A percentile compares a stretch with the other conserved stretches of the same genome.
Evolutionary conservation across 2,888 invertebrate species (phyloP).

Genomic region (Epinotia ramella): DNA sequence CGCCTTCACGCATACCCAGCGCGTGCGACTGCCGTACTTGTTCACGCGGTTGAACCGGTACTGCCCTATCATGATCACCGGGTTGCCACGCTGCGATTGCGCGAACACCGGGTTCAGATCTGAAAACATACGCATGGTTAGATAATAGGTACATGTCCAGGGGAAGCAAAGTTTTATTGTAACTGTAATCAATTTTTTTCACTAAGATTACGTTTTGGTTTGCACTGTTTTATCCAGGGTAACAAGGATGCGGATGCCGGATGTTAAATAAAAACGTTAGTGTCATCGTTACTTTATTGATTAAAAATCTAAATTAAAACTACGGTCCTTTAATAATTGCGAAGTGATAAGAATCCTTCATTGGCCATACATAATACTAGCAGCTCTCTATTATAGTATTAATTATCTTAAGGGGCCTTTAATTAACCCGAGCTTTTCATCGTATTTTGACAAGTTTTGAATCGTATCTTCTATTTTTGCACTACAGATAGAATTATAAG

Average conservation of each 20-base stretch:
- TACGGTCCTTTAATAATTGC: conserved; percentile 4
- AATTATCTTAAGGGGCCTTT: too few relatives aligned
- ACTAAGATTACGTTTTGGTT: not conserved
- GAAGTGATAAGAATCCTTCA: not conserved
- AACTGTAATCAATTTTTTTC: not conserved
- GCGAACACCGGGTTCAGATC: conserved; percentile 80
- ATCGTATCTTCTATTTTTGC: too few relatives aligned
- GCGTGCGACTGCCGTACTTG: conserved; percentile 74
- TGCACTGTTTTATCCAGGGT: not conserved
- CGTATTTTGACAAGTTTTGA: too few relatives aligned
- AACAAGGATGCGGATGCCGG: not conserved
- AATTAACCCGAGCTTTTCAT: too few relatives aligned
- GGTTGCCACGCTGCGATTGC: conserved; percentile 78
- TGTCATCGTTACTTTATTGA: conserved; percentile 23
- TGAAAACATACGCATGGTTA: conserved; percentile 61
- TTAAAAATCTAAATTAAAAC: not conserved
- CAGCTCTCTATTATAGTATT: not conserved
- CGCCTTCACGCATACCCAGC: conserved; percentile 82
- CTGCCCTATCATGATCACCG: conserved; percentile 81
- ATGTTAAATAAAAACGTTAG: conserved; percentile 3
- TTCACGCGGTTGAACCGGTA: conserved; percentile 81
- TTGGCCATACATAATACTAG: conserved; percentile 11
- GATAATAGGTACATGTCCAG: conserved; percentile 49
- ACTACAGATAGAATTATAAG: too few relatives aligned
- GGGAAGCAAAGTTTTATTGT: not conserved